Conservation (phyloP, 92 coral and sea anemone genomes). For the Metridium senile region DNA sequence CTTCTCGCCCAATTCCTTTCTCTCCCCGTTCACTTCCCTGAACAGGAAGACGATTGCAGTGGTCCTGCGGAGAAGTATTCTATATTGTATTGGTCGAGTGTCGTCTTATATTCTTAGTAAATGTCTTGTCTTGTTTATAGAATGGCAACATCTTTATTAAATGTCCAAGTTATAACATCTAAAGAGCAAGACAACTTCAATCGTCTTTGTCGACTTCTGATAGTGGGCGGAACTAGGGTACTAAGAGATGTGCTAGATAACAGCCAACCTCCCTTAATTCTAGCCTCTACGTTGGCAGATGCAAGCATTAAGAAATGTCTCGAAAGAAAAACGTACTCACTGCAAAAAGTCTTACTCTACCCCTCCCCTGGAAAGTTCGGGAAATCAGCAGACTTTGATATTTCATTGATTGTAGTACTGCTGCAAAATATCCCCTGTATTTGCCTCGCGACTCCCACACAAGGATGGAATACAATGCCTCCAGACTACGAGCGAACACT, state of each 20-base stretch:
- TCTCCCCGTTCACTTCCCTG: too few species aligned
- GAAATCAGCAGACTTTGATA: constrained; percentile 46
- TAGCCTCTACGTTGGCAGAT: constrained; percentile 13
- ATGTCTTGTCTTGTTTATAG: too few species aligned
- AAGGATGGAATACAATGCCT: constrained; percentile 52
- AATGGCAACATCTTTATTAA: too few species aligned
- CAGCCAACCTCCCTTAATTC: constrained; percentile 33
- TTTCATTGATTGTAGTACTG: constrained; percentile 30
- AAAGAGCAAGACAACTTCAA: constrained; percentile 39
- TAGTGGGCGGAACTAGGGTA: constrained; percentile 42
- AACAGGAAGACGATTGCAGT: too few species aligned
- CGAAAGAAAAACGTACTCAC: constrained; percentile 7
- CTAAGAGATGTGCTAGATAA: constrained; percentile 41
- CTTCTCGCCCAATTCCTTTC: too few species aligned
- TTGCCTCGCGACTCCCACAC: background rate
- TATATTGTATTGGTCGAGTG: too few species aligned
- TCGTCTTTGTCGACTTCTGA: constrained; percentile 41
- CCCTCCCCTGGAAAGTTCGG: constrained; percentile 45
- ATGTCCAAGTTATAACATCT: too few species aligned
- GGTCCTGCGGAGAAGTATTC: too few species aligned
- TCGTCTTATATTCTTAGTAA: too few species aligned
- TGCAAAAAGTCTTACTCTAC: constrained; percentile 22
- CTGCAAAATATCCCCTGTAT: constrained; percentile 26
- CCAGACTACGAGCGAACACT: background rate
- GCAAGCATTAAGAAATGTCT: constrained; percentile 17